Evolutionary conservation across 2,888 invertebrate species (phyloP).

Genomic region (Noctua janthe): DNA sequence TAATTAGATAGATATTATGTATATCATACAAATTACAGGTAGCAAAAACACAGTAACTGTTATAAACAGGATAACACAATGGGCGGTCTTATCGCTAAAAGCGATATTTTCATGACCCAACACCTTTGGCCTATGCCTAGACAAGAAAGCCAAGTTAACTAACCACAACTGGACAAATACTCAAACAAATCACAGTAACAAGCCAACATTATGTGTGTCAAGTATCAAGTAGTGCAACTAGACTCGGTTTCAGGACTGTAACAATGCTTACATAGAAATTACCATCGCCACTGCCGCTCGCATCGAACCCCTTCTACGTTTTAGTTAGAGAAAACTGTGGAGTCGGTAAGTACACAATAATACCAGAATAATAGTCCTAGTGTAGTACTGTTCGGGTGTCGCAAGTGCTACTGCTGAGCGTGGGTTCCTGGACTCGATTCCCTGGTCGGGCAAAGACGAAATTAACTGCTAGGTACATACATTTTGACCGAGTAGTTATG

Average conservation of each 20-base stretch:
- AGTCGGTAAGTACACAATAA: conserved; percentile 35
- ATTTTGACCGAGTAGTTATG: background rate
- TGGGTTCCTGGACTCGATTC: background rate
- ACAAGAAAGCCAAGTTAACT: too few relatives aligned
- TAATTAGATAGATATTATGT: too few relatives aligned
- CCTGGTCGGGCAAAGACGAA: background rate
- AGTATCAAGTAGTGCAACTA: conserved; percentile 75
- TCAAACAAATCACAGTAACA: conserved; percentile 7
- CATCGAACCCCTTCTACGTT: conserved; percentile 72
- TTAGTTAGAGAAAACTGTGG: conserved; percentile 60
- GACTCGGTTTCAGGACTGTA: conserved; percentile 77
- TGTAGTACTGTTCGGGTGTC: background rate
- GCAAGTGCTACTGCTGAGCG: background rate
- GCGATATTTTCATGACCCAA: too few relatives aligned
- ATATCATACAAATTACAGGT: too few relatives aligned
- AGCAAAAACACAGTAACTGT: too few relatives aligned
- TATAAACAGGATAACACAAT: too few relatives aligned
- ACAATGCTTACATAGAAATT: conserved; percentile 89
- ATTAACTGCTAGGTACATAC: fast-evolving
- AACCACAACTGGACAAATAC: background rate
- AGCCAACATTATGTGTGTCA: conserved; percentile 51
- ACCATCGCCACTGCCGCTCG: conserved; percentile 74
- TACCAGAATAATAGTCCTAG: background rate
- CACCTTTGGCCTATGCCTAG: too few relatives aligned
- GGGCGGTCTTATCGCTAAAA: too few relatives aligned